phyloP scores from a whole-genome alignment of 2,888 invertebrate species.

The Cordylochernes scorpioides region DNA sequence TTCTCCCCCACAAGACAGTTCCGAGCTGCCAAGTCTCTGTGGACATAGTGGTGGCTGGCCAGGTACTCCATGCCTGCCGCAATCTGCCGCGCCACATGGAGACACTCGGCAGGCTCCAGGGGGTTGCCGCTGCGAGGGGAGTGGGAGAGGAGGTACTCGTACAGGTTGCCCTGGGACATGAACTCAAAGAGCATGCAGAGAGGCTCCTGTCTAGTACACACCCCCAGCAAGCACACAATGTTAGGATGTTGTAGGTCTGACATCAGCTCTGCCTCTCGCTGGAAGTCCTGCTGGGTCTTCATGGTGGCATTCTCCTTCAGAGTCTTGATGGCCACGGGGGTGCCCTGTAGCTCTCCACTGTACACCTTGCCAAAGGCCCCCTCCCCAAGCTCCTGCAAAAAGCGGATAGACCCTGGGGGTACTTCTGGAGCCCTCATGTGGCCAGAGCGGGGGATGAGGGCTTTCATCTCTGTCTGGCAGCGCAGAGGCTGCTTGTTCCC shows the following conservation, averaged over 20 bases:
- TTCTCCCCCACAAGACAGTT: slow-evolving; percentile 88
- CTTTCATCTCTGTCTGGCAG: slow-evolving; percentile 48
- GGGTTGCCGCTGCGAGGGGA: slow-evolving; percentile 36
- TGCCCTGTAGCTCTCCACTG: slow-evolving; percentile 22
- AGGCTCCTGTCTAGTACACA: slow-evolving; percentile 20
- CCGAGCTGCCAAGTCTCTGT: slow-evolving; percentile 78
- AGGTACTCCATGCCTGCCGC: slow-evolving; percentile 36
- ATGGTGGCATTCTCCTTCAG: slow-evolving; percentile 45
- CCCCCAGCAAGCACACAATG: slow-evolving; percentile 48
- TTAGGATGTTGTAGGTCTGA: slow-evolving; percentile 49
- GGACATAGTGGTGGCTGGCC: slow-evolving; percentile 66
- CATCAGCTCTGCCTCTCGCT: slow-evolving; percentile 58
- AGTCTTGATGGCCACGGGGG: slow-evolving; percentile 47
- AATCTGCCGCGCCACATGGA: slow-evolving; percentile 71
- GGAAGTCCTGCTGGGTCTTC: slow-evolving; percentile 49
- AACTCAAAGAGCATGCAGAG: slow-evolving; percentile 83
- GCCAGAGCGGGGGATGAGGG: slow-evolving; percentile 30
- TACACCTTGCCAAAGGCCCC: slow-evolving; percentile 94
- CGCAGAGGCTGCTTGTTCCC: slow-evolving; percentile 11
- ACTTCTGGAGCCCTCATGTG: slow-evolving; percentile 47
- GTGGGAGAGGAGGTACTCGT: slow-evolving; percentile 72
- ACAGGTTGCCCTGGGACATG: slow-evolving; percentile 84
- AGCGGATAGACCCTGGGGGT: slow-evolving; percentile 32
- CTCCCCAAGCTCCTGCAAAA: slow-evolving; percentile 72
- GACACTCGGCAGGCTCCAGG: slow-evolving; percentile 33